Conservation (phyloP, 2,888 invertebrate genomes). For the Prosapia bicincta region DNA sequence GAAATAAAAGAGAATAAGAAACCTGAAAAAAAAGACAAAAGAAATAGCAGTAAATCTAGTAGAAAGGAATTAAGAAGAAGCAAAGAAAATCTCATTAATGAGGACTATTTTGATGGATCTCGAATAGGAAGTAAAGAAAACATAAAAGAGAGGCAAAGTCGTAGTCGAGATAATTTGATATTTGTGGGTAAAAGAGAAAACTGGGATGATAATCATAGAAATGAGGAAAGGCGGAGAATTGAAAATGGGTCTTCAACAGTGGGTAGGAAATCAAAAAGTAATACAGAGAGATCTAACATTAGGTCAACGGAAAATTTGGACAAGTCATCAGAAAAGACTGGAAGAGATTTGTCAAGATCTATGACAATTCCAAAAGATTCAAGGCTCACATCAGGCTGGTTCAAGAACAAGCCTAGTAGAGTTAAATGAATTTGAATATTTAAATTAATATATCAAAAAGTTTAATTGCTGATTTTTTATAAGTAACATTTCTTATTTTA, state of each 20-base stretch:
- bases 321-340: slow-evolving; percentile 44
- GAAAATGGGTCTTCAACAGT: slow-evolving; percentile 48
- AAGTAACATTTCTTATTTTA: no score
- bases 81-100: slow-evolving; percentile 14
- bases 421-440: slow-evolving; percentile 41
- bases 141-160: slow-evolving; percentile 10
- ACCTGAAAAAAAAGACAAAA: slow-evolving; percentile 8
- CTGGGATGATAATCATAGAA: slow-evolving; percentile 33
- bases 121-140: slow-evolving; percentile 10
- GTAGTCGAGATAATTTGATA: slow-evolving; percentile 20
- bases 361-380: slow-evolving; percentile 70
- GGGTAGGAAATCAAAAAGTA: slow-evolving; percentile 36
- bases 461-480: slow-evolving; percentile 19
- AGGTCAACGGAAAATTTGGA: slow-evolving; percentile 4
- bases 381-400: slow-evolving; percentile 70
- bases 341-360: slow-evolving; percentile 55
- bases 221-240: slow-evolving; percentile 58
- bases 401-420: slow-evolving; percentile 54
- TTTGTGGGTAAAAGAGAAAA: slow-evolving; percentile 20
- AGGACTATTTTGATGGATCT: not conserved
- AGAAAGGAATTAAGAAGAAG: slow-evolving; percentile 13
- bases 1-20: slow-evolving; percentile 8
- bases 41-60: slow-evolving; percentile 1
- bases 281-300: slow-evolving; percentile 32
- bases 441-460: not conserved